phyloP scores from a whole-genome alignment of 2,888 invertebrate species.

The Rhabditoides inermis region DNA sequence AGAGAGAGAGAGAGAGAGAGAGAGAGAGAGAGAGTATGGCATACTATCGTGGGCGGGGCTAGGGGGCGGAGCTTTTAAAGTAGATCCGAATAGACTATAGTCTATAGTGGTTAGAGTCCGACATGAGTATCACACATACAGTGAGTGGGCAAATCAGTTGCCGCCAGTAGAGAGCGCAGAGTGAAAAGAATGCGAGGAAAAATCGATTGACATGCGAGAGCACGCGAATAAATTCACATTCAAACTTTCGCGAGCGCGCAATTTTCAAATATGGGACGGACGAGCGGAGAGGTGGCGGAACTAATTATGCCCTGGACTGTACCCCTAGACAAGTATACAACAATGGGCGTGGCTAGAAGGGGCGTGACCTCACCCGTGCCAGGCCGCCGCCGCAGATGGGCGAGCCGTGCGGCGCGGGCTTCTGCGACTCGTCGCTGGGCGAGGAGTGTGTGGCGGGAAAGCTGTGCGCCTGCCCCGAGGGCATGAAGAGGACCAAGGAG shows the following conservation, averaged over 20 bases:
- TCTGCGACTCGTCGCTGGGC: slow-evolving; percentile 43
- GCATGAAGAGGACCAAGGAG: slow-evolving; percentile 32
- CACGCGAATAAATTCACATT: too few species aligned
- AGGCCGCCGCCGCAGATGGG: slow-evolving; percentile 17
- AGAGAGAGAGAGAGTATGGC: too few species aligned
- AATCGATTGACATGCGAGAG: not conserved
- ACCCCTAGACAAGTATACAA: not conserved
- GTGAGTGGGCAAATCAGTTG: not conserved
- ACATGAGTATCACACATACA: too few species aligned
- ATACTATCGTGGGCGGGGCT: not conserved
- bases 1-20: not conserved
- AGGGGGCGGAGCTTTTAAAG: not conserved
- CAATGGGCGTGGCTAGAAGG: not conserved
- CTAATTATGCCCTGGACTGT: not conserved
- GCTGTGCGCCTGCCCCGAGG: slow-evolving; percentile 43
- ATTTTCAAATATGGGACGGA: too few species aligned
- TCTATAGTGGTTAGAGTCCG: not conserved
- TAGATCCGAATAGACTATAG: not conserved
- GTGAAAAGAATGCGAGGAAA: not conserved
- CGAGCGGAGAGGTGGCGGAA: too few species aligned
- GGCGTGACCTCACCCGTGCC: not conserved
- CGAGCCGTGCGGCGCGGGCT: slow-evolving; percentile 30
- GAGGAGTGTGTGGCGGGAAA: slow-evolving; percentile 46
- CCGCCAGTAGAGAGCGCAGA: slow-evolving; percentile 1
- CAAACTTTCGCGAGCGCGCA: too few species aligned